phyloP scores from a whole-genome alignment of 2,888 invertebrate species.

The Siphonodentalium dalli region DNA sequence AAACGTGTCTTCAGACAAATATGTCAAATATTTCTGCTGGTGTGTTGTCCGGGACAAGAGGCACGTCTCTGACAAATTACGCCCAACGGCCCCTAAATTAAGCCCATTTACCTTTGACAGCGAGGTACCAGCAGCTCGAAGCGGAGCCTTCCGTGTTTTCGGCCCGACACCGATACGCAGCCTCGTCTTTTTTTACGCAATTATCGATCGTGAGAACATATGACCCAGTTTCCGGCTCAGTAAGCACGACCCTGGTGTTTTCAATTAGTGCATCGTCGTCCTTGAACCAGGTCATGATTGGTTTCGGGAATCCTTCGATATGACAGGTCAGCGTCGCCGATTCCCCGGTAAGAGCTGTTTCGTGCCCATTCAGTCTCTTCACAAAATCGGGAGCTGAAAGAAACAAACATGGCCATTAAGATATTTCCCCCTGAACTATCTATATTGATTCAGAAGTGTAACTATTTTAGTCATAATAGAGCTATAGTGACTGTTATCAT shows the following conservation, averaged over 20 bases:
- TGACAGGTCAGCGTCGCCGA: slow-evolving; percentile 43
- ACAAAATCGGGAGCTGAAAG: slow-evolving; percentile 49
- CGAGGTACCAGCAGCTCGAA: slow-evolving; percentile 47
- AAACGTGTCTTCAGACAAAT: too few species aligned
- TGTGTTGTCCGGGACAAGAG: too few species aligned
- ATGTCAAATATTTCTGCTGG: too few species aligned
- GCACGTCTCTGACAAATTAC: too few species aligned
- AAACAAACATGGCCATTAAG: slow-evolving; percentile 4
- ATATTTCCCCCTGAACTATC: too few species aligned
- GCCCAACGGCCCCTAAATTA: too few species aligned
- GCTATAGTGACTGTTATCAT: too few species aligned
- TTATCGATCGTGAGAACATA: slow-evolving; percentile 39
- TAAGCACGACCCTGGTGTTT: slow-evolving; percentile 35
- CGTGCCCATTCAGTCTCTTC: slow-evolving; percentile 41
- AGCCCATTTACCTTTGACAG: slow-evolving; percentile 54
- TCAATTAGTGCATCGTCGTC: slow-evolving; percentile 39
- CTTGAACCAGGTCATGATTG: slow-evolving; percentile 45
- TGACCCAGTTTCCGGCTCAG: slow-evolving; percentile 34
- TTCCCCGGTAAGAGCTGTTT: slow-evolving; percentile 43
- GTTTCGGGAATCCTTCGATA: slow-evolving; percentile 46
- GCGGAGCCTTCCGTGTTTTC: slow-evolving; percentile 52
- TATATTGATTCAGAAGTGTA: too few species aligned
- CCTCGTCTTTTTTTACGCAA: slow-evolving; percentile 50
- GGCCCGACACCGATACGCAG: slow-evolving; percentile 45
- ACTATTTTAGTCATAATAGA: too few species aligned